These are phyloP conservation scores for Mesitornis unicolor DNA, from an alignment of 2,113 vertebrate species.

Conservation along the genomic window DNA sequence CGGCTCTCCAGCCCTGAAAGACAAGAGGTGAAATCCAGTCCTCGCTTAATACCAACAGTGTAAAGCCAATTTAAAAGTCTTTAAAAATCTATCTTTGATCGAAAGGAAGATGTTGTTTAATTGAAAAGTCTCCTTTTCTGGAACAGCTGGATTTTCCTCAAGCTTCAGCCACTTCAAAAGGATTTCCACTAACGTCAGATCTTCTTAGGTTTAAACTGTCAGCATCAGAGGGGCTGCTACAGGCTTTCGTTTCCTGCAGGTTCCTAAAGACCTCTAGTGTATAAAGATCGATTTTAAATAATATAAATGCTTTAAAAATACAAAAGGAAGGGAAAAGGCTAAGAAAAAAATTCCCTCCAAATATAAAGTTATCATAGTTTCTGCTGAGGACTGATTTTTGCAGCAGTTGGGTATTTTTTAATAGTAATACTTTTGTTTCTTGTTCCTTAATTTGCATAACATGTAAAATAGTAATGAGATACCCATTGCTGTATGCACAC, in stretches of 20 bases:
- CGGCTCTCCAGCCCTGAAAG: background rate
- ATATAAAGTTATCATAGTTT: background rate
- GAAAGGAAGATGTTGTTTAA: constrained; percentile 61
- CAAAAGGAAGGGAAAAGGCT: background rate
- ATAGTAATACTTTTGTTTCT: background rate
- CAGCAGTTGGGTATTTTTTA: background rate
- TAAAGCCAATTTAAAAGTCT: constrained; percentile 67
- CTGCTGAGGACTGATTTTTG: background rate
- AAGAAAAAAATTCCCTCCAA: background rate
- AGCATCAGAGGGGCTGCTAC: constrained; percentile 11
- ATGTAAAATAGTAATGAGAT: background rate
- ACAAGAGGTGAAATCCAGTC: constrained; percentile 53
- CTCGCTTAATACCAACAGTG: constrained; percentile 43
- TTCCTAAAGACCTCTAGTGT: constrained; percentile 24
- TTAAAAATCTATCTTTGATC: constrained; percentile 66
- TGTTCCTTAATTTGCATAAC: constrained; percentile 7
- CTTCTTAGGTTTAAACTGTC: constrained; percentile 56
- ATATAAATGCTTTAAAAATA: constrained; percentile 49
- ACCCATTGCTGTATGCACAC: background rate
- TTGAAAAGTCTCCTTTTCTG: constrained; percentile 65
- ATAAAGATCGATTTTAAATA: constrained; percentile 34
- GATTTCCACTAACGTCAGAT: constrained; percentile 47
- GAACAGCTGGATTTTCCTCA: constrained; percentile 52
- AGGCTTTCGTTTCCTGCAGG: constrained; percentile 14
- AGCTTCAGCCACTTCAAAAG: constrained; percentile 46